Conservation (phyloP, 2,113 vertebrate species). For the Ahaetulla prasina region DNA sequence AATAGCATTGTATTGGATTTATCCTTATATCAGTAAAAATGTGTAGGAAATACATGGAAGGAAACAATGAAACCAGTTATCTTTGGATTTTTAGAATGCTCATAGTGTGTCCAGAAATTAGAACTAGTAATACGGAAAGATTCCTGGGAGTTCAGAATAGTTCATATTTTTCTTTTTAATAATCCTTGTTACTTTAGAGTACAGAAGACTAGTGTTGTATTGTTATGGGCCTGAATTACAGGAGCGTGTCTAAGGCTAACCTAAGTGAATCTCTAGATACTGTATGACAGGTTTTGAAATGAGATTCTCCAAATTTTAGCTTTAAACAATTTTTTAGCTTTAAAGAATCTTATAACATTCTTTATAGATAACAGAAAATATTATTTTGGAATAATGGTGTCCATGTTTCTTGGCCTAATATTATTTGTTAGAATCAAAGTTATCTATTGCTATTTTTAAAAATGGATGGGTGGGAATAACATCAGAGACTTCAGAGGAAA, state of each 20-base stretch:
- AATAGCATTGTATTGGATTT: neutral
- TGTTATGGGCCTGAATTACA: neutral
- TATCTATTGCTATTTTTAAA: neutral
- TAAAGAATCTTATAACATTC: neutral
- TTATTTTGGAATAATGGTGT: neutral
- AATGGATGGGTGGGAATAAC: neutral
- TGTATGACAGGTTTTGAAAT: neutral
- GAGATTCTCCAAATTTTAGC: neutral
- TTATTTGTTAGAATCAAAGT: neutral
- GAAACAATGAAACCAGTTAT: neutral
- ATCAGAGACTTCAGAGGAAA: neutral
- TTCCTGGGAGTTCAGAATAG: neutral
- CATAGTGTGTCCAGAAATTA: neutral
- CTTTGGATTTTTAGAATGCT: neutral
- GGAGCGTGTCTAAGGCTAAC: neutral
- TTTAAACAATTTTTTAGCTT: neutral
- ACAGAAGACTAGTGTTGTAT: neutral
- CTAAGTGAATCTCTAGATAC: neutral
- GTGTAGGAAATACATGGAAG: neutral
- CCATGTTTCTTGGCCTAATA: neutral
- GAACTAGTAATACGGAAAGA: neutral
- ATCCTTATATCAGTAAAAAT: neutral
- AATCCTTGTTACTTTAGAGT: neutral
- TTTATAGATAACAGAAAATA: neutral
- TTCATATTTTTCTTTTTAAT: neutral